Evolutionary conservation across 2,888 invertebrate genomes (phyloP), one percentile per base, ranked within the genome.

Genomic region (Lepidochrysops patricia): DNA sequence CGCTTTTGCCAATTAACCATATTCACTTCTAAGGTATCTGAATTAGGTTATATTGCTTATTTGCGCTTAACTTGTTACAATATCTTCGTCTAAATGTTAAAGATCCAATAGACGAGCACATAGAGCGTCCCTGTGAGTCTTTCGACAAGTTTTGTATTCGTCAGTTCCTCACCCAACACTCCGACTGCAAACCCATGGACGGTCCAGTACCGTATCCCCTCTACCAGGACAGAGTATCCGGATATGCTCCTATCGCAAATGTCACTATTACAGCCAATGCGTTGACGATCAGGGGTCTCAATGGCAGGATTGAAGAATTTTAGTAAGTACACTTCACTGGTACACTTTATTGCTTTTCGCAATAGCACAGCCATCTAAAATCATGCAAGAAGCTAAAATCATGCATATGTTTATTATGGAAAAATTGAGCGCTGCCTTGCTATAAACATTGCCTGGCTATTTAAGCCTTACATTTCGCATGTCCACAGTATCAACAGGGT

Each of bases 401-500:
- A n/a, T n/a, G n/a, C n/a, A n/a, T n/a, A n/a, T n/a, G n/a, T n/a
- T n/a, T n/a, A n/a, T n/a, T n/a, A n/a, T n/a, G n/a, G n/a, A n/a
- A n/a, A n/a, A n/a, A n/a, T n/a, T n/a, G n/a, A n/a, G n/a, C n/a
- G n/a, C n/a, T n/a, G n/a, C n/a, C n/a, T 34, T 15, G 15, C 13
- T 57, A 23, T 12, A 6, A 32, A 60, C 4, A 27, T 4, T 15
- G 7, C 9, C 13, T 15, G 15, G 50, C 5, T n/a, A n/a, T 58
- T 60, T 43, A 58, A 76, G 76, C 57, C n/a, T n/a, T n/a, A n/a
- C n/a, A n/a, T n/a, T n/a, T n/a, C n/a, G n/a, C n/a, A n/a, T n/a
- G n/a, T n/a, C n/a, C n/a, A n/a, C n/a, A n/a, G n/a, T n/a, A 63
- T 72, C 6, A 75, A 76, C 62, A 70, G 64, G 62, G 59, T 65